Base-by-base conservation (phyloP, 2,888 invertebrate genomes). In the Sarcophaga subvicina region DNA sequence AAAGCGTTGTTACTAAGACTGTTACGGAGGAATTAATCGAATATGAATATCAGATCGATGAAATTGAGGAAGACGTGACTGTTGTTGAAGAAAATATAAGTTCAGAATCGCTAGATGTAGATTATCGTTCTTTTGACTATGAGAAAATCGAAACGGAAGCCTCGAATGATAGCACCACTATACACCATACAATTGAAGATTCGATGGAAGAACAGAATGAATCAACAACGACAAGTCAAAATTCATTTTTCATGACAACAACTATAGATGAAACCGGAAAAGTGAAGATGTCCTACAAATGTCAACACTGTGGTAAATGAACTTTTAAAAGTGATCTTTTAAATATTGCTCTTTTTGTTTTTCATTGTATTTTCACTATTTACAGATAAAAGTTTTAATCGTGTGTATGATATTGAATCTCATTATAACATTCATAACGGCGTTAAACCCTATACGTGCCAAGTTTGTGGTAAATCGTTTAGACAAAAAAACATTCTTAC, bases 401-500 rank as follows among this genome's bases (percentile, higher is more conserved):
- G 87, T 11, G 67, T 84, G 67, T 84, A 84, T 63, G 87, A 87
- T 22, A 87, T 87, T 80, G 85, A 88, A 80, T 83, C 85, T 59
- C 88, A 88, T 22, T 83, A 78, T 17, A 83, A 85, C 11, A 85
- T 85, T n/a, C 88, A 88, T 69, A 81, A 47, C 8, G 85, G 78
- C 27, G 49, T 80, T 6, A 85, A 85, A 81, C 88, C 88, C 0
- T 88, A 84, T 47, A 77, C 63, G 2, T 88, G 88, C 49, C 45
- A 86, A 59, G 85, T 88, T 4, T 89, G 87, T 62, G 86, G 85
- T 1, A 87, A 86, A 76, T 83, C 77, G 11, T 88, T 89, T 82
- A 77, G 86, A 17, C 88, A 88, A 69, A 87, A 89, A 73, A 87
- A 88, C 37, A 83, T 87, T 25, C 63, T 88, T 47, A 87, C 85